Evolutionary conservation across 2,797 vertebrate genomes (phyloP), one percentile per base, ranked within the genome.

Genomic region (Heliangelus exortis): DNA sequence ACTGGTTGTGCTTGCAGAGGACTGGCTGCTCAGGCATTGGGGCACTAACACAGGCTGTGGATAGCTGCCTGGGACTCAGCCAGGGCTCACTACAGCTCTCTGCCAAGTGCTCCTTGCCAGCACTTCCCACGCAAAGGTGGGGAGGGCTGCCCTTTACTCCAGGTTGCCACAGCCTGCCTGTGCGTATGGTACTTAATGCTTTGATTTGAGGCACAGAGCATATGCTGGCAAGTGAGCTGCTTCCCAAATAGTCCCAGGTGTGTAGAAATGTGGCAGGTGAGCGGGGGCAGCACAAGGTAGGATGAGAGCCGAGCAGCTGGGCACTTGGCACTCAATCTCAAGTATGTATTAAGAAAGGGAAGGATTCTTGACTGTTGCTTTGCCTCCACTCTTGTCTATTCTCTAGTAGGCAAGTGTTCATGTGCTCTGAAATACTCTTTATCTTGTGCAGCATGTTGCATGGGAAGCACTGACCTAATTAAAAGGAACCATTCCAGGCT

Each of bases 401-500:
- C 36, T 78, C 59, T 81, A 66, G 82, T 36, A 53, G 63, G 59
- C 10, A 5, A 55, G 65, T 57, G 83, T 77, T 92, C 53, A 0
- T 66, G 87, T 77, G 92, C 68, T 80, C 83, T 59, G 82, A 94
- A 91, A 82, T 74, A 22, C 77, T 78, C 74, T 41, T 41, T 23
- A 10, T 78, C 75, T 71, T 71, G 75, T 84, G 87, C 89, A 74
- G 85, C 84, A 58, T 84, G 71, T 91, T 95, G 95, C 71, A 88
- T 39, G 61, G 80, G 74, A 95, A 92, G 92, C 55, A 15, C 62
- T 96, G 96, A 96, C 96, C 97, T 96, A 96, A 96, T 97, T 97
- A 97, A 90, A 92, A 57, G 84, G 84, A 96, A 85, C 76, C 11
- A 1, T 95, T 96, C 90, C 77, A 92, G 89, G 71, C 66, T 77